Percentiles rank a stretch among this genome's conserved stretches.
phyloP scores from a whole-genome alignment of 1,140 invertebrate species.

The Wiebesia pumilae region DNA sequence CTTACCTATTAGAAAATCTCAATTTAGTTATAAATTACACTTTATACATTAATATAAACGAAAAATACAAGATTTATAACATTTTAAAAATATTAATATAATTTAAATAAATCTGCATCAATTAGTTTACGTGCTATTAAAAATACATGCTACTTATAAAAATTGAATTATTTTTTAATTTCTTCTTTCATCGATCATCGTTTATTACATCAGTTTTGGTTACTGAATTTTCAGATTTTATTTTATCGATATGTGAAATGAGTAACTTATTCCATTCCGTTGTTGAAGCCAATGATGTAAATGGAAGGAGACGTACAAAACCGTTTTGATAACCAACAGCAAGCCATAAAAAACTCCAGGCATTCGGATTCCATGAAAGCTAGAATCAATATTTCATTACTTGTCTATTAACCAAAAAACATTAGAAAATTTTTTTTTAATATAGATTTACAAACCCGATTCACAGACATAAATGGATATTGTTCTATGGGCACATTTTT shows the following conservation, averaged over 20 bases:
- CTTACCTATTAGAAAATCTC: background rate
- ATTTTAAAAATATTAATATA: background rate
- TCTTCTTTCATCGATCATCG: background rate
- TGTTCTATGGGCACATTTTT: constrained; percentile 62
- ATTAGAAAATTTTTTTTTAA: constrained; percentile 20
- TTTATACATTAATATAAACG: constrained; percentile 7
- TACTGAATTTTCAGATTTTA: constrained; percentile 25
- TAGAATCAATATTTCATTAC: constrained; percentile 48
- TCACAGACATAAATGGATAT: constrained; percentile 69
- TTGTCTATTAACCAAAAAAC: background rate
- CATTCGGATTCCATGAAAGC: constrained; percentile 74
- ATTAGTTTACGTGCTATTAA: background rate
- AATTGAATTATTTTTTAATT: background rate
- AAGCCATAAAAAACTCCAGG: constrained; percentile 72
- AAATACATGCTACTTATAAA: background rate
- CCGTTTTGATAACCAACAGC: constrained; percentile 73
- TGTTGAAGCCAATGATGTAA: constrained; percentile 61
- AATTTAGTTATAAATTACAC: constrained; percentile 22
- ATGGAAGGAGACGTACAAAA: constrained; percentile 69
- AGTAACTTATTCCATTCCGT: constrained; percentile 57
- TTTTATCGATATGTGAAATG: constrained; percentile 51
- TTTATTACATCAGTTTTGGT: background rate
- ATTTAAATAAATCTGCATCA: background rate
- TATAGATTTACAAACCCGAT: constrained; percentile 57
- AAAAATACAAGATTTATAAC: background rate